Base-by-base conservation (phyloP, 92 coral and sea anemone genomes). In the Epizoanthus illoricatus region DNA sequence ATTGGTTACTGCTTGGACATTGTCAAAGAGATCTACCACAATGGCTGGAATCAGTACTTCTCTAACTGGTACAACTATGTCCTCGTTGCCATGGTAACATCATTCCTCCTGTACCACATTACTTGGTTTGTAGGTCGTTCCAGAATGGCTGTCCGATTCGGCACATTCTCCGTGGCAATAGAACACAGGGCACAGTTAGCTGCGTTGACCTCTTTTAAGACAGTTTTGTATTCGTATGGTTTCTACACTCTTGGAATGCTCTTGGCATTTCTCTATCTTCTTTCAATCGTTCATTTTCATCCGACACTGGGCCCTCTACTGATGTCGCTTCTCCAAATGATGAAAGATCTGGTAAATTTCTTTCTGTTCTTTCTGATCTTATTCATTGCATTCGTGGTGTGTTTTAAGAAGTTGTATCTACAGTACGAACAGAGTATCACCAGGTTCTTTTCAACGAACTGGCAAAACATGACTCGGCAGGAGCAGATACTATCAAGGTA, bases 31-130 rank as follows among this genome's bases (percentile, higher is more conserved):
- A 28, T 28, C 33, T 28, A 28, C 33, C 33, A 28, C 33, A 28
- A 28, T 28, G 33, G 33, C 33, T 28, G 33, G n/a, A 69, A 9
- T 33, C 82, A 54, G 28, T 86, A 81, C 54, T 81, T 68, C 61
- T 81, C 83, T 3, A 54, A 65, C 76, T 64, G 84, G 18, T 86
- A 85, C 68, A 86, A 83, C 45, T 81, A 65, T 64, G 24, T 81
- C 36, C 28, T 80, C 12, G 72, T 81, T 0, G 83, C 78, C 15
- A 80, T 45, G 49, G 71, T 86, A 69, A 66, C 86, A 49, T 81
- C 65, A 43, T 81, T 81, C 74, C 21, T 15, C 39, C 7, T 81
- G 15, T 74, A 74, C 18, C 67, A 74, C 43, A 56, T 28, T 52
- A 24, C 64, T 17, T 81, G 86, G 86, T 42, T 57, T 49, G 16